Percentiles rank a stretch among this genome's conserved stretches.
phyloP scores from a whole-genome alignment of 2,888 invertebrate species.

The Drosophila paracracens region DNA sequence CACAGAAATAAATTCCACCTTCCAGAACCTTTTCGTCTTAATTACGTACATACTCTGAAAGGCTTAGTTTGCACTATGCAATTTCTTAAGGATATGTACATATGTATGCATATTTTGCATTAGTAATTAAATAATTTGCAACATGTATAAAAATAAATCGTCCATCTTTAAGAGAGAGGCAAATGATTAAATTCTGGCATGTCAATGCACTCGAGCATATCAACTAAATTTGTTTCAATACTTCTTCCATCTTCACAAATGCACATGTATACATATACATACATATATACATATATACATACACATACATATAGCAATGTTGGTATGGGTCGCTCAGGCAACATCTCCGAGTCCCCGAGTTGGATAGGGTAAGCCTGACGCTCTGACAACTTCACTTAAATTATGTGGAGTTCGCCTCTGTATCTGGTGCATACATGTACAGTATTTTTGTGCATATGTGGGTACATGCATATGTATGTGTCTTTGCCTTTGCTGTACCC shows the following conservation, averaged over 20 bases:
- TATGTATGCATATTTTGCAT: neutral
- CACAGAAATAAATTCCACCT: neutral
- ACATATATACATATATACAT: neutral
- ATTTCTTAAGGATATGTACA: neutral
- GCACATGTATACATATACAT: constrained; percentile 1
- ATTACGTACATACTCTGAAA: neutral
- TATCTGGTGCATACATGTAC: constrained; percentile 27
- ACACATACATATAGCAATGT: constrained; percentile 1
- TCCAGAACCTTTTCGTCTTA: neutral
- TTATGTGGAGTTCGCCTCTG: constrained; percentile 51
- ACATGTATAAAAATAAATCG: constrained; percentile 11
- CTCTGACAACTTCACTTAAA: constrained; percentile 59
- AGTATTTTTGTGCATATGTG: constrained; percentile 14
- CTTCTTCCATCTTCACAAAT: constrained; percentile 32
- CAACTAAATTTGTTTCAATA: constrained; percentile 62
- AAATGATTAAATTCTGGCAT: constrained; percentile 49
- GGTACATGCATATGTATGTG: constrained; percentile 27
- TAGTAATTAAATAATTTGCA: neutral
- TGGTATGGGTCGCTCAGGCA: constrained; percentile 19
- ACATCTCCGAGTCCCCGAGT: constrained; percentile 23
- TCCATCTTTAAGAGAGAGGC: constrained; percentile 21
- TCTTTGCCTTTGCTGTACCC: constrained; percentile 10
- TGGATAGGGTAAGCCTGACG: constrained; percentile 36
- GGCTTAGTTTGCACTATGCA: neutral
- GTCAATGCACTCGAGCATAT: constrained; percentile 57